These are phyloP conservation scores for Choristoneura rosaceana DNA, from an alignment of 2,888 invertebrate genomes.

Conservation along the genomic window DNA sequence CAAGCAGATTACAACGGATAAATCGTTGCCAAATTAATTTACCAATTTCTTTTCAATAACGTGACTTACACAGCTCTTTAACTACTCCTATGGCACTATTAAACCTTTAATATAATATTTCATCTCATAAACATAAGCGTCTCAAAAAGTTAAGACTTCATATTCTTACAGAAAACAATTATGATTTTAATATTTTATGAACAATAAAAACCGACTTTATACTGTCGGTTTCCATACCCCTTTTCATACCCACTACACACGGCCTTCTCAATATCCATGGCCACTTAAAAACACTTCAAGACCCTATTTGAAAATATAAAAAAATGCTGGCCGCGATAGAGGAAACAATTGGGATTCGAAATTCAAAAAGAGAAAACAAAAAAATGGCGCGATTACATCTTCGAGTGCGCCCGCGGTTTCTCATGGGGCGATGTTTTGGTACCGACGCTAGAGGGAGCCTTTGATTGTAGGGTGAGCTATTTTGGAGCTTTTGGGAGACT, in stretches of 20 bases:
- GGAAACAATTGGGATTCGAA: constrained; percentile 71
- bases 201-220: constrained; percentile 28
- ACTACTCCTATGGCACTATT: neutral
- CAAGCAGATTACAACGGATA: no score
- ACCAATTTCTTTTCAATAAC: no score
- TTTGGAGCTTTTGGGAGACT: neutral
- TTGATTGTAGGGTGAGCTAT: constrained; percentile 53
- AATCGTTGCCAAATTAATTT: no score
- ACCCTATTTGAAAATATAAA: constrained; percentile 57
- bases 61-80: neutral
- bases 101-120: neutral
- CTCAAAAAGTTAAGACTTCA: constrained; percentile 29
- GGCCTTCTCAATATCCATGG: constrained; percentile 74
- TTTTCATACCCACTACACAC: constrained; percentile 57
- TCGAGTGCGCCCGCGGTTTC: constrained; percentile 77
- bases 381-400: constrained; percentile 84
- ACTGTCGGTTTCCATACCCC: constrained; percentile 57
- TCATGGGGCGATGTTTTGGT: constrained; percentile 84
- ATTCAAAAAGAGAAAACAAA: constrained; percentile 73
- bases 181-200: constrained; percentile 33
- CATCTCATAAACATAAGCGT: constrained; percentile 14
- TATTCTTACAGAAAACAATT: constrained; percentile 32
- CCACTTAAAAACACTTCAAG: constrained; percentile 73
- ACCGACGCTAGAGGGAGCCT: constrained; percentile 79
- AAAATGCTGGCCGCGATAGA: constrained; percentile 67